Percentiles rank a stretch among this genome's conserved stretches.
These are phyloP conservation scores for Pyrgus malvae DNA, from an alignment of 2,888 invertebrate genomes.

Conservation along the genomic window DNA sequence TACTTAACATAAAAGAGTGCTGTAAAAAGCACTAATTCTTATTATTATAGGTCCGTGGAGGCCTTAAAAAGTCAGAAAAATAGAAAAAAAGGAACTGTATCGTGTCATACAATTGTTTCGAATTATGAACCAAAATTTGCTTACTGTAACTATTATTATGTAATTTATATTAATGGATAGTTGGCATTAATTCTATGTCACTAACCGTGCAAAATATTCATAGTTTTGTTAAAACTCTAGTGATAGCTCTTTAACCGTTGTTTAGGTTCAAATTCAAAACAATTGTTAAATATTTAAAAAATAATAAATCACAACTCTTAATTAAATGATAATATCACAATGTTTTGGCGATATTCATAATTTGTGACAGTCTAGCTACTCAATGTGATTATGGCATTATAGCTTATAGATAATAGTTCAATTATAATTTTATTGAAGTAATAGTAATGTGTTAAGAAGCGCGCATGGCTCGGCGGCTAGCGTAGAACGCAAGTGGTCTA, in stretches of 20 bases:
- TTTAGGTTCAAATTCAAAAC: not conserved
- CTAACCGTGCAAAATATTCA: conserved; percentile 20
- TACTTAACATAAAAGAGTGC: no score
- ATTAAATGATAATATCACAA: conserved; percentile 2
- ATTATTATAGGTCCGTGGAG: no score
- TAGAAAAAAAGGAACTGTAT: not conserved
- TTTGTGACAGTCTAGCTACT: not conserved
- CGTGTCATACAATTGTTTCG: not conserved
- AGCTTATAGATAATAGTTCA: conserved; percentile 1
- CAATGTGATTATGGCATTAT: not conserved
- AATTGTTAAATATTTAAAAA: not conserved
- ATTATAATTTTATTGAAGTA: not conserved
- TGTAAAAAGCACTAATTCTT: no score
- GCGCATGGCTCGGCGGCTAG: no score
- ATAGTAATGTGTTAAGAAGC: no score
- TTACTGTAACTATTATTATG: not conserved
- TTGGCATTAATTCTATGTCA: conserved; percentile 10
- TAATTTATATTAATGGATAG: not conserved
- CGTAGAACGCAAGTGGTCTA: no score
- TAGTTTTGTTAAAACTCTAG: conserved; percentile 1
- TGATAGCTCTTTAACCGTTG: not conserved
- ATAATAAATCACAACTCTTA: not conserved
- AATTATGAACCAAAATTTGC: not conserved
- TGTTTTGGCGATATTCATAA: not conserved
- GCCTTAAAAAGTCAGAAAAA: no score